A percentile compares a stretch with the other conserved stretches of the same genome.
phyloP scores from a whole-genome alignment of 2,113 vertebrate species.

The Eira barbara region DNA sequence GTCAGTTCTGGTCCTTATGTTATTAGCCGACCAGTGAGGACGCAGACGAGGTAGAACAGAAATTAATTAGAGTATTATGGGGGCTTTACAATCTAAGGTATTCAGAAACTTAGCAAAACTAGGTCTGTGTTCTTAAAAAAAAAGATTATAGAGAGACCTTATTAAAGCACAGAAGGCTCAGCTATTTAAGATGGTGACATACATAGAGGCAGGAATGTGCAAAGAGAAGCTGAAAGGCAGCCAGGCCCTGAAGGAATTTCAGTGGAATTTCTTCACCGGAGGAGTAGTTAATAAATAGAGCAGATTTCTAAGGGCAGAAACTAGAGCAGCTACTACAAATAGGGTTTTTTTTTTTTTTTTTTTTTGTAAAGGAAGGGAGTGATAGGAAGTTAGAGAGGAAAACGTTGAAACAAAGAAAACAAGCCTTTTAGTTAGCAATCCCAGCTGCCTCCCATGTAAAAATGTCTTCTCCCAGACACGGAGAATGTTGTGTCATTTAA shows the following conservation, averaged over 20 bases:
- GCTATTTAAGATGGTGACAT: constrained; percentile 80
- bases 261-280: constrained; percentile 77
- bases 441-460: background rate
- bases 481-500: constrained; percentile 28
- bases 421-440: constrained; percentile 18
- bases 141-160: constrained; percentile 74
- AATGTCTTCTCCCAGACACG: constrained; percentile 29
- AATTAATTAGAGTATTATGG: constrained; percentile 70
- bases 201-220: constrained; percentile 77
- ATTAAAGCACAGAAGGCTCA: constrained; percentile 76
- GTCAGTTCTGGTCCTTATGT: constrained; percentile 69
- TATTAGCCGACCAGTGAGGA: constrained; percentile 63
- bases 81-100: constrained; percentile 66
- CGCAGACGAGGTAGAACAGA: constrained; percentile 57
- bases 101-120: constrained; percentile 73
- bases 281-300: constrained; percentile 79
- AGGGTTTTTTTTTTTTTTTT: background rate
- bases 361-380: constrained; percentile 11
- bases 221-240: constrained; percentile 77
- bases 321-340: constrained; percentile 74
- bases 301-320: constrained; percentile 78
- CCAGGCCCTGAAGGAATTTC: constrained; percentile 80
- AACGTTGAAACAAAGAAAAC: constrained; percentile 66
- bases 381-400: constrained; percentile 60
- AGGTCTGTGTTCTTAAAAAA: constrained; percentile 73